Conservation (phyloP, 2,113 vertebrate genomes). For the Pandion haliaetus region DNA sequence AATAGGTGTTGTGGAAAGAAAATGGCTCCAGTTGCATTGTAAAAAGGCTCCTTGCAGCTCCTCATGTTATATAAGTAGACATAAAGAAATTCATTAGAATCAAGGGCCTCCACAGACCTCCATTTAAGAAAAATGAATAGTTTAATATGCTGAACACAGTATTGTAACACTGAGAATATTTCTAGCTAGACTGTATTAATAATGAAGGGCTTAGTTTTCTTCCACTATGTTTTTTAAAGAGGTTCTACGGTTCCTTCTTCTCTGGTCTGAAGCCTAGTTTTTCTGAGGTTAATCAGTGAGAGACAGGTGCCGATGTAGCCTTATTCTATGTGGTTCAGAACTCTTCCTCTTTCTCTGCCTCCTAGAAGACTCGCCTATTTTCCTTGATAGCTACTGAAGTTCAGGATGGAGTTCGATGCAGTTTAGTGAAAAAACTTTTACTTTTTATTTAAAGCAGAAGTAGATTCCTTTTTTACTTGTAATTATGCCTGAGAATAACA, state of each 20-base stretch:
- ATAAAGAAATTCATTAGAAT: neutral
- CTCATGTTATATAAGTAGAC: neutral
- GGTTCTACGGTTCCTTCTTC: neutral
- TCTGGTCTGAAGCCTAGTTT: neutral
- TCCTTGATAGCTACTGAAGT: neutral
- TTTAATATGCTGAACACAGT: neutral
- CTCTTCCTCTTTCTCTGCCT: neutral
- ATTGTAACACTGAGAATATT: neutral
- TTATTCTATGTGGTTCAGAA: neutral
- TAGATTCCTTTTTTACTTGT: neutral
- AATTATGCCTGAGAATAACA: neutral
- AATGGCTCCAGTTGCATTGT: neutral
- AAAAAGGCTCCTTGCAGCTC: neutral
- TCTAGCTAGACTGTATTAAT: neutral
- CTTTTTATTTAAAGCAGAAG: neutral
- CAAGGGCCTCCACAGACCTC: neutral
- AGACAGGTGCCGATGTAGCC: accelerated
- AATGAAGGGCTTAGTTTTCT: neutral
- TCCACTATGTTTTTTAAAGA: neutral
- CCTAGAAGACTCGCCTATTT: neutral
- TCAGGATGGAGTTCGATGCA: neutral
- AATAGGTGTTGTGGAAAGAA: neutral
- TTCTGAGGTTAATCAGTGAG: neutral
- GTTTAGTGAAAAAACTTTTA: neutral
- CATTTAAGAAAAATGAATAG: neutral